Evolutionary conservation across 2,888 invertebrate species (phyloP).

Genomic region (Dolichopus griseipennis): DNA sequence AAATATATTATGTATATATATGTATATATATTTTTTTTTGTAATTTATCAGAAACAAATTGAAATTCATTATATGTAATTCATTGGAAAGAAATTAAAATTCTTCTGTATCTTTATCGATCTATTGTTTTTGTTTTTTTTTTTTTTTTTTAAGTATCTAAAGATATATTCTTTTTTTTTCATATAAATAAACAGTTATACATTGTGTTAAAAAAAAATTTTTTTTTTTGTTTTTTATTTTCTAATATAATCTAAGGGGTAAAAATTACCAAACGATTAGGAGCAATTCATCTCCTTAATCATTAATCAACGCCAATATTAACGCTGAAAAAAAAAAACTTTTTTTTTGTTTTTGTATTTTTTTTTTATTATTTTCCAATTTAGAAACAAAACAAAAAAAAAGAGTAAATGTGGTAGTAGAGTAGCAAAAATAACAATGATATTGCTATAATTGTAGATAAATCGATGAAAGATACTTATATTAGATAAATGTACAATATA

Average conservation of each 20-base stretch:
- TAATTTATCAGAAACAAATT: background rate
- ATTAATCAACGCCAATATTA: slow-evolving; percentile 20
- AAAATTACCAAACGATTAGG: slow-evolving; percentile 10
- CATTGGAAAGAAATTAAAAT: slow-evolving; percentile 9
- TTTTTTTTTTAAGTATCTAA: background rate
- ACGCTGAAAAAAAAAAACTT: background rate
- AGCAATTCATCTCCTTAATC: slow-evolving; percentile 19
- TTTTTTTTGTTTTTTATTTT: too few relatives aligned
- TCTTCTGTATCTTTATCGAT: background rate
- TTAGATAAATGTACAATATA: too few relatives aligned
- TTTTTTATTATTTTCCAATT: background rate
- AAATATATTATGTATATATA: too few relatives aligned
- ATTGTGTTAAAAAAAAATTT: too few relatives aligned
- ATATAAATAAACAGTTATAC: too few relatives aligned
- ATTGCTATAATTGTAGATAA: too few relatives aligned
- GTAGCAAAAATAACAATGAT: too few relatives aligned
- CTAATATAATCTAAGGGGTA: background rate
- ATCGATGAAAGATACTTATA: too few relatives aligned
- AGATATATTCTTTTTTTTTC: background rate
- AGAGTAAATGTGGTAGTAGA: background rate
- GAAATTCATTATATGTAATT: slow-evolving; percentile 10
- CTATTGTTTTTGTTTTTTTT: too few relatives aligned
- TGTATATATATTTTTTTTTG: background rate
- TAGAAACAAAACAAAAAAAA: background rate
- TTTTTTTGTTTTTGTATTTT: background rate